These are phyloP conservation scores for Gambelia wislizenii DNA, from an alignment of 2,797 vertebrate genomes.

Conservation along the genomic window DNA sequence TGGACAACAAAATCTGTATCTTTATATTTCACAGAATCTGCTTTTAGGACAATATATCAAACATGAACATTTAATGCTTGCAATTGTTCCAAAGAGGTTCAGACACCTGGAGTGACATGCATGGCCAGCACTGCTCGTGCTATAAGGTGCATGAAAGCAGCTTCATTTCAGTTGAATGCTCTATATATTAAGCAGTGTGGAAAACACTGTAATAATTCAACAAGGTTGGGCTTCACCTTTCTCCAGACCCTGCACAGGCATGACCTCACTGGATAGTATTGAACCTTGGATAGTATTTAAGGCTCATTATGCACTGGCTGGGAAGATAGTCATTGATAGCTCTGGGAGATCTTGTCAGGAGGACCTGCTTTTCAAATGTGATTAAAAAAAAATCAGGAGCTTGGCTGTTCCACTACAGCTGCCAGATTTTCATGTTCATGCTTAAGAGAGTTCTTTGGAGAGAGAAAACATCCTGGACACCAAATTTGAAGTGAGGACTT, in stretches of 20 bases:
- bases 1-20: background rate
- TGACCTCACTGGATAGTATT: background rate
- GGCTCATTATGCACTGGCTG: background rate
- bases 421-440: background rate
- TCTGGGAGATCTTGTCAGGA: background rate
- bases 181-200: background rate
- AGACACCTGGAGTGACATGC: background rate
- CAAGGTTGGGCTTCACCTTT: background rate
- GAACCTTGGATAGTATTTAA: background rate
- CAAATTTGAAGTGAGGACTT: no score
- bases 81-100: background rate
- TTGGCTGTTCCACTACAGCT: background rate
- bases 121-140: background rate
- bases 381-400: background rate
- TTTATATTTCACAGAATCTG: constrained; percentile 11
- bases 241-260: background rate
- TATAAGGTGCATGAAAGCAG: background rate
- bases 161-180: background rate
- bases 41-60: constrained; percentile 7
- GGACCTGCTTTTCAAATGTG: background rate
- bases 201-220: background rate
- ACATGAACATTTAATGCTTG: background rate
- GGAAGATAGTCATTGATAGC: background rate
- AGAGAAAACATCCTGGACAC: background rate
- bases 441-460: background rate